Percentiles rank a stretch among this genome's conserved stretches.
phyloP scores from a whole-genome alignment of 2,113 vertebrate genomes.

The Phaethornis superciliosus region DNA sequence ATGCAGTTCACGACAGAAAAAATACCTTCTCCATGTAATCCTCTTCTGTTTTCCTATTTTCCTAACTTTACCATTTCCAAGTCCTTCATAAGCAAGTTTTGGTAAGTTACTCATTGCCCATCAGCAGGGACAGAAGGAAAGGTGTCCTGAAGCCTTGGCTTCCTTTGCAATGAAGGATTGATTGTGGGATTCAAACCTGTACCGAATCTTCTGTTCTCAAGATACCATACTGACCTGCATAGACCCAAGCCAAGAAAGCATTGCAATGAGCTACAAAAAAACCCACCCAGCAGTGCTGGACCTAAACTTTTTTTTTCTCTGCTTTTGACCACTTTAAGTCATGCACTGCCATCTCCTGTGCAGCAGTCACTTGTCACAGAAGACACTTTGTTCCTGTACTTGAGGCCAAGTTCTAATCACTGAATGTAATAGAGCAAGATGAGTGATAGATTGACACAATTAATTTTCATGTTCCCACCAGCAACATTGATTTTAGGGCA shows the following conservation, averaged over 20 bases:
- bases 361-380: constrained; percentile 16
- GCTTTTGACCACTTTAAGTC: background rate
- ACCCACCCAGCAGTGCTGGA: no score
- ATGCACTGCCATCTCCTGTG: background rate
- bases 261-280: background rate
- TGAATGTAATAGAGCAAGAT: constrained; percentile 38
- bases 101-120: background rate
- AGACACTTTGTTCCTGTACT: constrained; percentile 25
- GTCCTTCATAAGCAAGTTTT: background rate
- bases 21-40: background rate
- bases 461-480: constrained; percentile 55
- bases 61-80: background rate
- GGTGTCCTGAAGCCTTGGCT: background rate
- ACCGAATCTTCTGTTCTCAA: background rate
- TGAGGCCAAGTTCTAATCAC: constrained; percentile 37
- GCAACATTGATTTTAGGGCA: constrained; percentile 39
- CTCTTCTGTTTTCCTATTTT: background rate
- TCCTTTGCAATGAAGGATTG: background rate
- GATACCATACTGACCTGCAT: background rate
- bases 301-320: background rate
- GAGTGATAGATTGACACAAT: constrained; percentile 64
- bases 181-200: background rate
- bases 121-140: background rate
- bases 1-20: background rate
- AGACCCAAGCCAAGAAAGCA: background rate